phyloP scores from a whole-genome alignment of 2,888 invertebrate genomes.

The Nomada flava region DNA sequence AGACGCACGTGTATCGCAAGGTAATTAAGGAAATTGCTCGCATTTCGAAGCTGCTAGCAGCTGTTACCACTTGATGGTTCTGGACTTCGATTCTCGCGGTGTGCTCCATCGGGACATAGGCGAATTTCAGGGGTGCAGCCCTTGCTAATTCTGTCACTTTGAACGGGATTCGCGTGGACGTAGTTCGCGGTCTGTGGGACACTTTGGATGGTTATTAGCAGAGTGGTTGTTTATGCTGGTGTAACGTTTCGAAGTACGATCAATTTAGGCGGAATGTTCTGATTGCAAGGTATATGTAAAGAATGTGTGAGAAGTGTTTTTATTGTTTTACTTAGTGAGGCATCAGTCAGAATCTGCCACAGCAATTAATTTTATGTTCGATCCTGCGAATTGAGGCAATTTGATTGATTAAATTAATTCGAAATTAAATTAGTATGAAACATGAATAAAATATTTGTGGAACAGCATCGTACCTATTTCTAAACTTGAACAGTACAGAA shows the following conservation, averaged over 20 bases:
- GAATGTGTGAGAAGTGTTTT: too few species aligned
- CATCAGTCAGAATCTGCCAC: too few species aligned
- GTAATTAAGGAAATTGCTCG: constrained; percentile 69
- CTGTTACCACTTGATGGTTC: constrained; percentile 26
- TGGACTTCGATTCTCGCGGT: constrained; percentile 13
- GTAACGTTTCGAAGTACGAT: too few species aligned
- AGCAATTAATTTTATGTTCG: too few species aligned
- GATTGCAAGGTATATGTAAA: too few species aligned
- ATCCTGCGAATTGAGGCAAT: too few species aligned
- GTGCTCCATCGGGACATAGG: constrained; percentile 2
- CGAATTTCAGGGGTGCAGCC: constrained; percentile 1
- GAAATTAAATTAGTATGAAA: too few species aligned
- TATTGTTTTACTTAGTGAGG: too few species aligned
- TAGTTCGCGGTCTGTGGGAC: not conserved
- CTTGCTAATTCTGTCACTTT: not conserved
- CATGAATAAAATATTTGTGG: too few species aligned
- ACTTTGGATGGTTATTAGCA: not conserved
- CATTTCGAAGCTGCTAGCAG: constrained; percentile 48
- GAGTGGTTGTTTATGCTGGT: too few species aligned
- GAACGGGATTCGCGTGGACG: not conserved
- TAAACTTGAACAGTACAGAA: not conserved
- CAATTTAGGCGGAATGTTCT: too few species aligned
- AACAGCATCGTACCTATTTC: not conserved
- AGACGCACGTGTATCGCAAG: constrained; percentile 25
- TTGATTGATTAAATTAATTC: too few species aligned